Percentiles rank a stretch among this genome's conserved stretches.
Conservation (phyloP, 2,888 invertebrate species). For the Hydroisotoma schaefferi region DNA sequence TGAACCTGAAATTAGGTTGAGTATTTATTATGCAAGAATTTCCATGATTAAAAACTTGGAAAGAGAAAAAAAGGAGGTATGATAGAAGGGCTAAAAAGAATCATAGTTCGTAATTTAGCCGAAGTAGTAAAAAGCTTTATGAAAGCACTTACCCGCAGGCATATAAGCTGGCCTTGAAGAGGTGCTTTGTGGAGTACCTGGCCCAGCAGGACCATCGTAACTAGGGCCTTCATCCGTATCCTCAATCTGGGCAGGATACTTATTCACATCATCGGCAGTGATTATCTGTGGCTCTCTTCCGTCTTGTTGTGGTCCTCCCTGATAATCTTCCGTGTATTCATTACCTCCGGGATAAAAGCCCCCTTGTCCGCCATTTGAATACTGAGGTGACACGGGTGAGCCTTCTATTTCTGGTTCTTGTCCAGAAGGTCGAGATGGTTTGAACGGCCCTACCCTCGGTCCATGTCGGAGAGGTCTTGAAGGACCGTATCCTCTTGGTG, state of each 20-base stretch:
- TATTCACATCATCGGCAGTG: constrained; percentile 26
- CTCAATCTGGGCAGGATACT: constrained; percentile 17
- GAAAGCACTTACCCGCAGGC: too few species aligned
- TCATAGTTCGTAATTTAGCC: too few species aligned
- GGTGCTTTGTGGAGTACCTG: not conserved
- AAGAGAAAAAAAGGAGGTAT: too few species aligned
- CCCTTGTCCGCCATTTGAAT: not conserved
- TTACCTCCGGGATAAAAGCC: constrained; percentile 14
- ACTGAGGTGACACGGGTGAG: not conserved
- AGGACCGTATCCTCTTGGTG: constrained; percentile 11
- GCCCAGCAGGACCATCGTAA: constrained; percentile 11
- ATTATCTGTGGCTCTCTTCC: constrained; percentile 38
- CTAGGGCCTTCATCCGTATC: constrained; percentile 19
- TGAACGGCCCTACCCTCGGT: not conserved
- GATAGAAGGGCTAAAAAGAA: too few species aligned
- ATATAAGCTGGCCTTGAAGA: too few species aligned
- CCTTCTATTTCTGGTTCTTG: not conserved
- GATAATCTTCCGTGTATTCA: constrained; percentile 42
- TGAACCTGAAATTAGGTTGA: not conserved
- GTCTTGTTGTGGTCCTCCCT: constrained; percentile 33
- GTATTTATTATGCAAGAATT: constrained; percentile 9
- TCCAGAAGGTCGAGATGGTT: constrained; percentile 2
- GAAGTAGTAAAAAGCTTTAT: too few species aligned
- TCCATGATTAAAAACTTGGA: constrained; percentile 17
- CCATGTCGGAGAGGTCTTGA: not conserved